Evolutionary conservation across 2,888 invertebrate genomes (phyloP), one percentile per base, ranked within the genome.

Genomic region (Spicauda simplicius): DNA sequence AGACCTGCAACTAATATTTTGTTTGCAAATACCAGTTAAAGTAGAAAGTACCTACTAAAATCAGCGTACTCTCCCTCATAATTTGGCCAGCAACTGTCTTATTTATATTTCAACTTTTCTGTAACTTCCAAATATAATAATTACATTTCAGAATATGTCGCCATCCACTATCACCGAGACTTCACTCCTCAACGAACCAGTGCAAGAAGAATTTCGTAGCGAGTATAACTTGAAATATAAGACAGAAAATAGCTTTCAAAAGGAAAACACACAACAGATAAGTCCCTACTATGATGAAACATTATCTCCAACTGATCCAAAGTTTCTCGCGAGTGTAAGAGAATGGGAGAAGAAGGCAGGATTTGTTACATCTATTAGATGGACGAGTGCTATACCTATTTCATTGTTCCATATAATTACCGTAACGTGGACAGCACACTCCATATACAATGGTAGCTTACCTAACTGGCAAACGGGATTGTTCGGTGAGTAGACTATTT

Each of bases 331-430:
- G 76, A 0, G 50, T 89, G 0, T 66, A 14, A 77, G 89, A 64
- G 72, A 75, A 63, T 88, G 84, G 87, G 93, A 91, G 73, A 90
- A 84, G 72, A 72, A 70, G 5, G 74, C 88, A 69, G 91, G 94
- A 4, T 95, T 95, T 69, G 77, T 93, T 53, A 95, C 95, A 2
- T 94, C 95, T 0, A 86, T 96, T n/a, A 94, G 95, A 74, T 96
- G 96, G 96, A 84, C 83, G 56, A 96, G 95, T 76, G 87, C 94
- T 16, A 87, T 95, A 69, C 83, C 86, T 30, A 94, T 96, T 54
- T 80, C 84, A 1, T 10, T 91, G 11, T 84, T 95, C 41, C 95
- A 95, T 73, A 14, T 94, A 0, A 68, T 90, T 0, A 87, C 90
- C 2, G 0, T 94, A 0, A 74, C 89, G 68, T 85, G 86, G 67